These are phyloP conservation scores for Pelecanus crispus DNA, from an alignment of 2,113 vertebrate genomes.

Conservation along the genomic window DNA sequence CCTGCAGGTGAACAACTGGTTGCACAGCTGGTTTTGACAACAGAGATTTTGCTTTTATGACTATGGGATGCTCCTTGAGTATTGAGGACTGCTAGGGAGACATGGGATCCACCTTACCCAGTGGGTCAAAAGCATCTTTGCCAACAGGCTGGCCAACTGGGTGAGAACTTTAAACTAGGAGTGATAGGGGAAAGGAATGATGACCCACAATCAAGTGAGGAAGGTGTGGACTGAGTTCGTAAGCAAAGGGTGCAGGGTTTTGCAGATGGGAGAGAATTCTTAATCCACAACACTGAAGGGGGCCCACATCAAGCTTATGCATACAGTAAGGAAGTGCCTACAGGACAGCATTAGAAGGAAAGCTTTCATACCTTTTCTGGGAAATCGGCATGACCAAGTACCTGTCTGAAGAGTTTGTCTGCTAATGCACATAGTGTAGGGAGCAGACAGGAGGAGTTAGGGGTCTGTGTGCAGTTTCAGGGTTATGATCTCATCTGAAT, in stretches of 20 bases:
- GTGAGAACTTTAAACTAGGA: neutral
- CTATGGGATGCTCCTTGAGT: neutral
- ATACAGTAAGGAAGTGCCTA: neutral
- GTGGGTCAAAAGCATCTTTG: neutral
- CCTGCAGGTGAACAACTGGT: neutral
- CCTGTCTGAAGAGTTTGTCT: neutral
- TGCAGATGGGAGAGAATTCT: neutral
- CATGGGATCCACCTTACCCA: neutral
- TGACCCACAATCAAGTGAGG: neutral
- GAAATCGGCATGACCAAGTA: neutral
- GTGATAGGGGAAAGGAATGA: neutral
- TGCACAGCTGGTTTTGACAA: neutral
- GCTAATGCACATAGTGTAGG: rapidly evolving
- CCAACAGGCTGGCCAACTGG: neutral
- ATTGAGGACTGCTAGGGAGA: neutral
- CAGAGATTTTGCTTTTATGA: neutral
- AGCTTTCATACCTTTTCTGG: neutral
- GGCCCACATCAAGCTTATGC: neutral
- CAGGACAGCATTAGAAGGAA: neutral
- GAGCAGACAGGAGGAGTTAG: neutral
- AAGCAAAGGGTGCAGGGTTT: neutral
- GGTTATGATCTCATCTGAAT: neutral
- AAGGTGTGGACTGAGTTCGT: neutral
- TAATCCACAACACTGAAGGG: neutral
- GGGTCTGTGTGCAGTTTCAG: neutral